Conservation (phyloP, 2,888 invertebrate genomes). For the Caenorhabditis japonica region DNA sequence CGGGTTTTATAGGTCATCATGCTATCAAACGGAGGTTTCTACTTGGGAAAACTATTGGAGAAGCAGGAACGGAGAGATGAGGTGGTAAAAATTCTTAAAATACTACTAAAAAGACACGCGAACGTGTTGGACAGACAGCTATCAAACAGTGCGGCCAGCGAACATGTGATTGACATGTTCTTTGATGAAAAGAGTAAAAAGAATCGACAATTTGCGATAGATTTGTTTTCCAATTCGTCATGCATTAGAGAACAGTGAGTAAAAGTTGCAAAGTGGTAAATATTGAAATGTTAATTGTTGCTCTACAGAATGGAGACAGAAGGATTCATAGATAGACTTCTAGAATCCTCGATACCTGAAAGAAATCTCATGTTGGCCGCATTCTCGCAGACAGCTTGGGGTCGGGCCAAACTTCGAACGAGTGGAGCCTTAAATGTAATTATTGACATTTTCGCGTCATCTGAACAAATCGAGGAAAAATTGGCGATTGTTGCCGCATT, state of each 20-base stretch:
- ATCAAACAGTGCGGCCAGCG: conserved; percentile 44
- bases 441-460: conserved; percentile 50
- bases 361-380: conserved; percentile 48
- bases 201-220: conserved; percentile 44
- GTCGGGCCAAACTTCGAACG: conserved; percentile 66
- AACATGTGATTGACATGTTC: conserved; percentile 44
- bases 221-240: conserved; percentile 42
- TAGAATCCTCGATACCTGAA: conserved; percentile 18
- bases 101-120: conserved; percentile 41
- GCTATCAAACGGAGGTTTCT: conserved; percentile 64
- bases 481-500: conserved; percentile 45
- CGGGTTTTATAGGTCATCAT: conserved; percentile 58
- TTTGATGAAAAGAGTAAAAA: conserved; percentile 24
- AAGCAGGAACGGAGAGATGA: conserved; percentile 41
- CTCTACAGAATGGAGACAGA: conserved; percentile 50
- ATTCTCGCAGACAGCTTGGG: conserved; percentile 68
- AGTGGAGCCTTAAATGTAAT: conserved; percentile 66
- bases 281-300: neutral
- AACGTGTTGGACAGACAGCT: conserved; percentile 61
- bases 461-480: conserved; percentile 41
- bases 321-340: conserved; percentile 31
- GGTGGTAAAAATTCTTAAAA: conserved; percentile 40
- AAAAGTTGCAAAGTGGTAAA: neutral
- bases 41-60: conserved; percentile 63
- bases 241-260: conserved; percentile 52